These are phyloP conservation scores for Copidosoma aretas DNA, from an alignment of 2,888 invertebrate species.

Conservation along the genomic window DNA sequence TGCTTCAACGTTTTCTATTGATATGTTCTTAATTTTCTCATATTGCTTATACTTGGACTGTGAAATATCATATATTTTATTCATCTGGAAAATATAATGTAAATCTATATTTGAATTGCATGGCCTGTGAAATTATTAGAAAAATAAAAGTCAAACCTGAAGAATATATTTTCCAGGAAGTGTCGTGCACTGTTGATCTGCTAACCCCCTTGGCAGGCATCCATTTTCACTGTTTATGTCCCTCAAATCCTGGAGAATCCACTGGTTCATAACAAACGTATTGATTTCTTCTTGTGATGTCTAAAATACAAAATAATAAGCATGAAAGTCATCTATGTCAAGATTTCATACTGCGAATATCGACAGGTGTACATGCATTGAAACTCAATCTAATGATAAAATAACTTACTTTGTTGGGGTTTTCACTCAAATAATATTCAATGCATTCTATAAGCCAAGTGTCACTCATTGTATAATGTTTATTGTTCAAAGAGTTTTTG, in stretches of 20 bases:
- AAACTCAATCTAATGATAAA: not conserved
- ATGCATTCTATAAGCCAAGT: constrained; percentile 56
- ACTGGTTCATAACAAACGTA: constrained; percentile 70
- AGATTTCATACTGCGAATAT: not conserved
- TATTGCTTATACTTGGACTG: constrained; percentile 57
- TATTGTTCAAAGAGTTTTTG: constrained; percentile 47
- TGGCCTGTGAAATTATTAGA: constrained; percentile 7
- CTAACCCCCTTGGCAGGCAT: constrained; percentile 68
- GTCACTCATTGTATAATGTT: constrained; percentile 54
- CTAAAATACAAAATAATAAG: too few species aligned
- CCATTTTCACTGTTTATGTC: constrained; percentile 68
- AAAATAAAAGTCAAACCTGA: constrained; percentile 64
- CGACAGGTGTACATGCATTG: not conserved
- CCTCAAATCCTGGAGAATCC: constrained; percentile 71
- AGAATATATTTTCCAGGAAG: constrained; percentile 68
- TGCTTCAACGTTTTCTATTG: constrained; percentile 66
- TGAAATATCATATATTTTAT: constrained; percentile 61
- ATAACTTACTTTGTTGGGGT: constrained; percentile 47
- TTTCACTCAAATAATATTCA: constrained; percentile 51
- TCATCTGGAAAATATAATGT: constrained; percentile 52
- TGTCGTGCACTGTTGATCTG: constrained; percentile 61
- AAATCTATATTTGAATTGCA: constrained; percentile 11
- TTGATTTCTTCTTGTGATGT: constrained; percentile 64
- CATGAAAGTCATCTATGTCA: too few species aligned
- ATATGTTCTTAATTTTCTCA: constrained; percentile 62